phyloP scores from a whole-genome alignment of 2,113 vertebrate species.

The Chlorodrepanis virens region DNA sequence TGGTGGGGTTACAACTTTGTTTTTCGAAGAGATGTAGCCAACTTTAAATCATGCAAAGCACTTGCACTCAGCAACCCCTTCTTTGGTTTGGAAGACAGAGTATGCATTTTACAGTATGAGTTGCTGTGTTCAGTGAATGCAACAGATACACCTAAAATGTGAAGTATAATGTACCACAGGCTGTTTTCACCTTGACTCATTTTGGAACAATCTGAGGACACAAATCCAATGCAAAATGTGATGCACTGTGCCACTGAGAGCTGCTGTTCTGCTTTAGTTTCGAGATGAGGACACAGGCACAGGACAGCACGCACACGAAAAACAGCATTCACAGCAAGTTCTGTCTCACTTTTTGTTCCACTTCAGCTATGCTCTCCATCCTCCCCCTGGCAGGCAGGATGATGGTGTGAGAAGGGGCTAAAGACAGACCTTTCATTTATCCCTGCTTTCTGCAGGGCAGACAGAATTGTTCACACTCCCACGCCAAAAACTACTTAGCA shows the following conservation, averaged over 20 bases:
- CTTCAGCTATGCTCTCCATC: not conserved
- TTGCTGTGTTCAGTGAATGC: not conserved
- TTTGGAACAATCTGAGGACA: conserved; percentile 5
- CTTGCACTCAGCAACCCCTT: not conserved
- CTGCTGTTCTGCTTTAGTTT: not conserved
- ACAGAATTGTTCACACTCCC: conserved; percentile 5
- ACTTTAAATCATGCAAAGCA: not conserved
- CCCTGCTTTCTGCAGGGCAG: conserved; percentile 3
- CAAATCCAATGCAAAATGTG: not conserved
- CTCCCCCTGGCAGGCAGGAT: not conserved
- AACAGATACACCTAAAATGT: not conserved
- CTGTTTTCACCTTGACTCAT: conserved; percentile 31
- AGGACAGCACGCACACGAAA: not conserved
- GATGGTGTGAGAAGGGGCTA: not conserved
- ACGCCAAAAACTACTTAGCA: not conserved
- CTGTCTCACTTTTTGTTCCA: not conserved
- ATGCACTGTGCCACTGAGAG: not conserved
- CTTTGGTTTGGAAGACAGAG: not conserved
- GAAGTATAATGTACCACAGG: not conserved
- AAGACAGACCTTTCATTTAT: not conserved
- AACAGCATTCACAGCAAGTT: not conserved
- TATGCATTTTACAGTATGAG: not conserved
- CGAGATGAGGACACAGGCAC: not conserved
- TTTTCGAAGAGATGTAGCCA: not conserved
- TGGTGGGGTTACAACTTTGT: not conserved